Evolutionary conservation across 2,113 vertebrate species (phyloP), one percentile per base, ranked within the genome.

Genomic region (Irena cyanogastra): DNA sequence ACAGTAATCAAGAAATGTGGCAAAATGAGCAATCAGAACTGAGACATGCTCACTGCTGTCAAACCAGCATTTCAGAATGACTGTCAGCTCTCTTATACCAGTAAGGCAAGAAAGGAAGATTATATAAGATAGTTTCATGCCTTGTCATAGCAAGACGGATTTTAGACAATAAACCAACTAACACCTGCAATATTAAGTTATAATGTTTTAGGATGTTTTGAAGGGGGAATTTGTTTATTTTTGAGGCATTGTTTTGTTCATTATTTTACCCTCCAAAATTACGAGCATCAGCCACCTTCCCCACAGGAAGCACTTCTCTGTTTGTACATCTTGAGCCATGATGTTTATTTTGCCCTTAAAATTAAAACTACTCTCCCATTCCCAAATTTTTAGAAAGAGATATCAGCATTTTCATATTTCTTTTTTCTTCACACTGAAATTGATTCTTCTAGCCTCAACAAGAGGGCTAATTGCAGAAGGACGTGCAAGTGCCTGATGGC

Each of bases 331-430:
- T 88, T 92, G 42, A 85, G 5, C 4, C 23, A 37, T 16, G 31
- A 61, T 61, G 7, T 35, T 87, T 49, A 23, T 39, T 93, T 74
- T 8, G 19, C 18, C 16, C 39, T 60, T 68, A 70, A 80, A 61
- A 64, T 52, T 35, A 54, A 22, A 70, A 31, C 47, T 83, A 83
- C 3, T n/a, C 15, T 66, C 21, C 69, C 7, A 39, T 2, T 52
- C 47, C 26, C 12, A 78, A 26, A 44, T 70, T 84, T 92, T 92
- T 78, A 41, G 23, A 22, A 80, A 86, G 5, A 41, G 3, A 0
- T 49, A 60, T 50, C 1, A 2, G 33, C 6, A 8, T 44, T 49
- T 18, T 57, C 30, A 12, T 7, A 0, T 13, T 8, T 21, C 0
- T 22, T 54, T 87, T 80, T 64, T 68, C 21, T 81, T 9, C 7